Base-by-base conservation (phyloP, 1,140 invertebrate species). In the Atopsyche davidsoni region DNA sequence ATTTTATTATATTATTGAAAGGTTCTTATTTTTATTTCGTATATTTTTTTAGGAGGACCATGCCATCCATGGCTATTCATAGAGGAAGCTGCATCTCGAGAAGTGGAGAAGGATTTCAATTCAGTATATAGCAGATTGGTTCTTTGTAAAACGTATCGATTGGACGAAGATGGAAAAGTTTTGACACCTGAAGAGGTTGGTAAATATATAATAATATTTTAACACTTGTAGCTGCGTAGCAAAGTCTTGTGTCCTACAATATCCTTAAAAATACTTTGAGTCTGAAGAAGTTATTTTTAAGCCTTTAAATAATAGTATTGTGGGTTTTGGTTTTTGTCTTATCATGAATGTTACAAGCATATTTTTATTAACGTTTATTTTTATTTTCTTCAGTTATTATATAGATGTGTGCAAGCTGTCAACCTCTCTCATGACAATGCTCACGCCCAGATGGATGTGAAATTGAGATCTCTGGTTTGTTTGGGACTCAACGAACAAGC, bases 11-110 rank as follows among this genome's bases (percentile, higher is more conserved):
- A n/a, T n/a, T 28, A 7, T 28, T 28, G 25, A 28, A n/a, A n/a
- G n/a, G n/a, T 28, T 36, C 14, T 36, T 9, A 14, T 36, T 36
- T 36, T 36, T 7, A 35, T 51, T n/a, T 51, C 13, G 46, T 22
- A 24, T 35, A 31, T 54, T 50, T 60, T 69, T 58, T 59, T 77
- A 60, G 92, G 92, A 46, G 88, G 90, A 9, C 83, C 91, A 11
- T 92, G 92, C 67, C 97, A 99, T 78, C 97, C 97, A 0, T 99
- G 97, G 96, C 70, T 96, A 10, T 99, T 99, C 68, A 96, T 99
- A 59, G 95, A 98, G 77, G 92, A 96, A 74, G 91, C 94, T 19
- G 92, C 95, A 13, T 89, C 83, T 21, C 82, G 89, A 65, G 93
- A 98, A 74, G 93, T 99, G 28, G 94, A 98, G 70, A 90, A 92